Conservation (phyloP, 2,888 invertebrate species). For the Perizoma flavofasciatum region DNA sequence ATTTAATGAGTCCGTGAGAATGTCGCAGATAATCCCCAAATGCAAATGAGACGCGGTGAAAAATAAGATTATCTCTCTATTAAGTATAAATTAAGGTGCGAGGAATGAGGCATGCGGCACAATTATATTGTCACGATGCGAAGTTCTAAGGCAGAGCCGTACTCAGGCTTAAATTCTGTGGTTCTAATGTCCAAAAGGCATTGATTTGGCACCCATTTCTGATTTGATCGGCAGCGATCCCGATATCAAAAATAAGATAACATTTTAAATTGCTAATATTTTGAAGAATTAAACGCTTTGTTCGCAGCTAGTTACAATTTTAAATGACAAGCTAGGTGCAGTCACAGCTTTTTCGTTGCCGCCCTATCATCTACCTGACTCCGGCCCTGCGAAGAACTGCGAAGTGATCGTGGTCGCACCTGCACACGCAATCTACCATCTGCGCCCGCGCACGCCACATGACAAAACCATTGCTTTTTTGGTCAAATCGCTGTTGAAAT, state of each 20-base stretch:
- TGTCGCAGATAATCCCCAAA: slow-evolving; percentile 68
- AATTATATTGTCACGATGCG: slow-evolving; percentile 82
- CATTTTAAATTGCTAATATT: too few species aligned
- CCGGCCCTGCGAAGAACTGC: slow-evolving; percentile 18
- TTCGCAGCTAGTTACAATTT: too few species aligned
- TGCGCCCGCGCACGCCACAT: slow-evolving; percentile 58
- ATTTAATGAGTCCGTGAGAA: slow-evolving; percentile 30
- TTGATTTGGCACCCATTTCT: background rate
- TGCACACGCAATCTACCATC: slow-evolving; percentile 52
- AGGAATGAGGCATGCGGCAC: slow-evolving; percentile 75
- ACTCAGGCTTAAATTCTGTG: slow-evolving; percentile 16
- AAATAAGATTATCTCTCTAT: slow-evolving; percentile 79
- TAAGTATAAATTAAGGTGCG: slow-evolving; percentile 80
- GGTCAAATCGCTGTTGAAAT: slow-evolving; percentile 33
- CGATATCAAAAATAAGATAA: too few species aligned
- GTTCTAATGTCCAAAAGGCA: background rate
- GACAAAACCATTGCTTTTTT: slow-evolving; percentile 36
- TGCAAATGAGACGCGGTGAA: slow-evolving; percentile 79
- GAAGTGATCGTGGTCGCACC: slow-evolving; percentile 45
- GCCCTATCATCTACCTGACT: slow-evolving; percentile 1
- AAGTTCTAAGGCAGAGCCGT: slow-evolving; percentile 46
- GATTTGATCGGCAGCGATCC: too few species aligned
- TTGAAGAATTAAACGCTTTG: too few species aligned
- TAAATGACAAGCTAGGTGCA: too few species aligned
- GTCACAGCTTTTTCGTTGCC: background rate